phyloP scores from a whole-genome alignment of 2,113 vertebrate genomes.

The Notarius quadriscutis region DNA sequence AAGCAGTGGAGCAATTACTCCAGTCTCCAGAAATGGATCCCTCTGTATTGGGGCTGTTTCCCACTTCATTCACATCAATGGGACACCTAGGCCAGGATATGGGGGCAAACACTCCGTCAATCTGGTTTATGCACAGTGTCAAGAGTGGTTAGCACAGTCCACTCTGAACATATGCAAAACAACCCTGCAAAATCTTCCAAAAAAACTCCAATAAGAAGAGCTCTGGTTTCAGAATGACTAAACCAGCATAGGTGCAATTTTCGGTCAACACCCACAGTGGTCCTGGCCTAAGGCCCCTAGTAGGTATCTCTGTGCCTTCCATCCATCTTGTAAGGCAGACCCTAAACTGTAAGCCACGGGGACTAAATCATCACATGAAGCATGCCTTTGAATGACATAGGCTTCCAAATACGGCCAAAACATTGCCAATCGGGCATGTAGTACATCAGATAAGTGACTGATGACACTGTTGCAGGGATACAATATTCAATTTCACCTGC shows the following conservation, averaged over 20 bases:
- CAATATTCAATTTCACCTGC: neutral
- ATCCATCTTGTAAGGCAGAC: neutral
- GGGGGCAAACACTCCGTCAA: neutral
- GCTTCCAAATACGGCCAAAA: neutral
- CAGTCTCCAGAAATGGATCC: too few species aligned
- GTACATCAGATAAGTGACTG: neutral
- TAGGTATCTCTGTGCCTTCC: neutral
- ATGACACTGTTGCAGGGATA: neutral
- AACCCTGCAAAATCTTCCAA: neutral
- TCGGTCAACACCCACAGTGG: neutral
- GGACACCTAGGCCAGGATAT: neutral
- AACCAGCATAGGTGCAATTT: neutral
- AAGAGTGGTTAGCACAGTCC: neutral
- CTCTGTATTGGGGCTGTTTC: too few species aligned
- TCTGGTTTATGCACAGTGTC: neutral
- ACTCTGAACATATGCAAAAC: neutral
- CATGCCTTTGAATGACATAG: neutral
- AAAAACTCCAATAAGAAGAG: neutral
- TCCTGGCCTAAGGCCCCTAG: neutral
- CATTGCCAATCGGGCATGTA: neutral
- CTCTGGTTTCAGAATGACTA: neutral
- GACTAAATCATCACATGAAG: neutral
- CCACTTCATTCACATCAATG: neutral
- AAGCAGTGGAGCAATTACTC: too few species aligned
- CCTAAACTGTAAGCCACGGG: neutral